Percentiles rank a stretch among this genome's conserved stretches.
Conservation (phyloP, 1,140 invertebrate species). For the Myzus persicae region DNA sequence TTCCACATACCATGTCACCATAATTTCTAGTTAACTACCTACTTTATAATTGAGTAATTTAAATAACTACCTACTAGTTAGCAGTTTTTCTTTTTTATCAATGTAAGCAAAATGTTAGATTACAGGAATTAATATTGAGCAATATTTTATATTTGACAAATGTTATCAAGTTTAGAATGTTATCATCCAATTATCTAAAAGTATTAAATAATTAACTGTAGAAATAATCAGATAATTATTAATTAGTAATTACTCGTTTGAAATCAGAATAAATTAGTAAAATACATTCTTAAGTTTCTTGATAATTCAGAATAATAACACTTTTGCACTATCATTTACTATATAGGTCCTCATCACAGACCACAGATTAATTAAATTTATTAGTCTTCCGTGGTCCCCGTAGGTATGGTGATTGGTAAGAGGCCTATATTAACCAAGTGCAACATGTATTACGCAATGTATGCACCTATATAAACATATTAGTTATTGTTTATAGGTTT, state of each 20-base stretch:
- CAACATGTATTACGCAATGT: background rate
- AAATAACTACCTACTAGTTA: background rate
- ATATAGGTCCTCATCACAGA: background rate
- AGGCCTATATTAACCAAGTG: background rate
- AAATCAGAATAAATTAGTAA: background rate
- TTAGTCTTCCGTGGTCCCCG: too few relatives aligned
- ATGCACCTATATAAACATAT: background rate
- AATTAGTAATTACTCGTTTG: background rate
- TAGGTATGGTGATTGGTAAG: too few relatives aligned
- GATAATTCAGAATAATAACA: background rate
- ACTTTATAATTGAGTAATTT: constrained; percentile 20
- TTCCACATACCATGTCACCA: background rate
- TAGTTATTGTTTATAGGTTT: background rate
- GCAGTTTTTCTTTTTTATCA: background rate
- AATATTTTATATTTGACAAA: background rate
- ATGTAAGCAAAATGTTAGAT: constrained; percentile 17
- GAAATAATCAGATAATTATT: background rate
- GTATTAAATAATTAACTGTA: background rate
- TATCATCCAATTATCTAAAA: constrained; percentile 17
- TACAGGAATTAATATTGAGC: constrained; percentile 5
- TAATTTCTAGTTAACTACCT: background rate
- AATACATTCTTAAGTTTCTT: background rate
- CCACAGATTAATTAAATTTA: too few relatives aligned
- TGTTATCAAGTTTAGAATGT: background rate
- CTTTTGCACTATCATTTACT: background rate